Conservation (phyloP, 2,113 vertebrate genomes). For the Gymnocephalus cernua region DNA sequence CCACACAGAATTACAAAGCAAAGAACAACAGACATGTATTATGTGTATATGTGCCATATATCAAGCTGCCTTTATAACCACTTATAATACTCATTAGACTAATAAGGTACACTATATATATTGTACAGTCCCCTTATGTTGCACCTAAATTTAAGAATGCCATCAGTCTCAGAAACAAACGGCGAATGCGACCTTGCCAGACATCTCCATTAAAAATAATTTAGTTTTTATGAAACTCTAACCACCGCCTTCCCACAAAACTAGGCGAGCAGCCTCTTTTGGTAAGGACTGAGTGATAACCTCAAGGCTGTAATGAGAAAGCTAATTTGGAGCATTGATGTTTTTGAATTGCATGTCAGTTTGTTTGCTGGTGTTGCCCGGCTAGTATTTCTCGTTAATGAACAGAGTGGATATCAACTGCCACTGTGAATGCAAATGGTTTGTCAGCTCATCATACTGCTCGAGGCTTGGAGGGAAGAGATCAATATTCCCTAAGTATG, state of each 20-base stretch:
- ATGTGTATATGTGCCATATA: not conserved
- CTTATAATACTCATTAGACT: no score
- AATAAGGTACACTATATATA: not conserved
- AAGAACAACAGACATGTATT: no score
- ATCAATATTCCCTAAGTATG: slow-evolving; percentile 1
- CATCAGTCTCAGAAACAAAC: slow-evolving; percentile 21
- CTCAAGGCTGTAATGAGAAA: slow-evolving; percentile 20
- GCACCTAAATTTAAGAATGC: not conserved
- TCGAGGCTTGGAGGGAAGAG: not conserved
- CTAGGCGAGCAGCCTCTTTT: not conserved
- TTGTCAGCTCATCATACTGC: slow-evolving; percentile 2
- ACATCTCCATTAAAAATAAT: slow-evolving; percentile 5
- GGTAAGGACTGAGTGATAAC: slow-evolving; percentile 10
- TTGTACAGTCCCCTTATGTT: not conserved
- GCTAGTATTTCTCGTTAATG: slow-evolving; percentile 46
- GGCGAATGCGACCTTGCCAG: slow-evolving; percentile 32
- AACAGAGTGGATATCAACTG: slow-evolving; percentile 8
- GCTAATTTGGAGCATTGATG: slow-evolving; percentile 21
- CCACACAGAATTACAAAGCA: no score
- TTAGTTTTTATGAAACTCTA: not conserved
- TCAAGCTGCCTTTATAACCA: no score
- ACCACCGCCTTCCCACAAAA: not conserved
- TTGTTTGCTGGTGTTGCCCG: slow-evolving; percentile 1
- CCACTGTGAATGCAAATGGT: slow-evolving; percentile 50
- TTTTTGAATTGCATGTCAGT: slow-evolving; percentile 25